Base-by-base conservation (phyloP, 2,888 invertebrate species). In the Drosophila robusta region DNA sequence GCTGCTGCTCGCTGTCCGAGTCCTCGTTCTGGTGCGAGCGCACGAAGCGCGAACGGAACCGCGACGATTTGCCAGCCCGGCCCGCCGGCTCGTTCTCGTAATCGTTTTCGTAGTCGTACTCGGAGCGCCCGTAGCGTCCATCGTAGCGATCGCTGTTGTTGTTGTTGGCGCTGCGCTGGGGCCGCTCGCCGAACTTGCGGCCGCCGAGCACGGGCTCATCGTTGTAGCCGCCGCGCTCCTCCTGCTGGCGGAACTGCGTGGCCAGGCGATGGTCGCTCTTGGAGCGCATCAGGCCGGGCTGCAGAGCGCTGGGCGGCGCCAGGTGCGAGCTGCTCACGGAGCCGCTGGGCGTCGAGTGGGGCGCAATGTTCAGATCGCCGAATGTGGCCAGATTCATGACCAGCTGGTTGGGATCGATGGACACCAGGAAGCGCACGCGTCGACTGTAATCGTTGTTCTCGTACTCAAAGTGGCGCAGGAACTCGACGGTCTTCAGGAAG, bases 401-500 rank as follows among this genome's bases (percentile, higher is more conserved):
- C 81, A 98, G 93, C 92, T 97, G 96, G 91, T 98, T 98, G 3
- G 98, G 97, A 92, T 98, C 98, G 90, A 97, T 97, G 29, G 97
- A 96, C 94, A 97, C 96, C 55, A 96, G 94, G 93, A 98, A 97
- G 75, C 97, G 94, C 75, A 97, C 95, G 84, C 97, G 95, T 72
- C 98, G 94, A 72, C 95, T 96, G 90, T 97, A 98, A 92, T 98
- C 98, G 55, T 96, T 95, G 72, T 96, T 97, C 93, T 98, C 98
- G 89, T 98, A 97, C 92, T 98, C 98, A 90, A 98, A 98, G 93
- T 97, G 98, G 89, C 97, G 94, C 79, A 99, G 95, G 92, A 98
- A 98, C 90, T 99, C 98, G 49, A 99, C 96, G 14, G 98, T 98
- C 92, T 98, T 98, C 22, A 98, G 93, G 93, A 98, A 98, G 75